Conservation (phyloP, 2,888 invertebrate species). For the Agonopterix heracliana region DNA sequence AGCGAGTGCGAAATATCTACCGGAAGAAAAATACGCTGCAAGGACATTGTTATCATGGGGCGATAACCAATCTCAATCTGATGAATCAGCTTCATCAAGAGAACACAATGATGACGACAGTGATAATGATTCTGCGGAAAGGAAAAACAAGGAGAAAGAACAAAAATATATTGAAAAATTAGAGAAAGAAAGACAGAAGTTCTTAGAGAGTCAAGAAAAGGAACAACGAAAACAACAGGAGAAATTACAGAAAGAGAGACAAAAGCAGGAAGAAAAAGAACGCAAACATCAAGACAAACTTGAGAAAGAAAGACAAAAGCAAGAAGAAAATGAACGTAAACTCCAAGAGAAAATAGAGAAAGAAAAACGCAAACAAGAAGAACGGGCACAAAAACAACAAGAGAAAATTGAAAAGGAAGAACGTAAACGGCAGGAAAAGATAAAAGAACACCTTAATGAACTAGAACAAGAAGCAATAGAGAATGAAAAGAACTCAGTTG, state of each 20-base stretch:
- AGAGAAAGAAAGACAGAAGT: slow-evolving; percentile 28
- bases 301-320: slow-evolving; percentile 18
- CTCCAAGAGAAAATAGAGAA: slow-evolving; percentile 37
- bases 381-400: slow-evolving; percentile 8
- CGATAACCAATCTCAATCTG: slow-evolving; percentile 35
- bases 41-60: slow-evolving; percentile 29
- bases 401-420: slow-evolving; percentile 24
- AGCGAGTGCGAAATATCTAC: slow-evolving; percentile 62
- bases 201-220: slow-evolving; percentile 25
- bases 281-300: slow-evolving; percentile 30
- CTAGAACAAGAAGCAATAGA: slow-evolving; percentile 34
- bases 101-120: slow-evolving; percentile 32
- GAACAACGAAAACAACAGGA: slow-evolving; percentile 23
- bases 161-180: slow-evolving; percentile 31
- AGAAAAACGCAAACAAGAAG: slow-evolving; percentile 30
- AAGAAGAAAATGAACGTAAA: slow-evolving; percentile 26
- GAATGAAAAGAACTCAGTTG: slow-evolving; percentile 21
- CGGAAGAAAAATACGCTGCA: slow-evolving; percentile 40
- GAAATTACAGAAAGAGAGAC: slow-evolving; percentile 24
- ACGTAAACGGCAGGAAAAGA: slow-evolving; percentile 18
- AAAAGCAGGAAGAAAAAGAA: slow-evolving; percentile 22
- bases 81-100: slow-evolving; percentile 35
- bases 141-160: slow-evolving; percentile 27
- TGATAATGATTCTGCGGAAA: slow-evolving; percentile 22
- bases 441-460: slow-evolving; percentile 21